These are phyloP conservation scores for Aphaenogaster ashmeadi DNA, from an alignment of 1,140 invertebrate species.

Conservation along the genomic window DNA sequence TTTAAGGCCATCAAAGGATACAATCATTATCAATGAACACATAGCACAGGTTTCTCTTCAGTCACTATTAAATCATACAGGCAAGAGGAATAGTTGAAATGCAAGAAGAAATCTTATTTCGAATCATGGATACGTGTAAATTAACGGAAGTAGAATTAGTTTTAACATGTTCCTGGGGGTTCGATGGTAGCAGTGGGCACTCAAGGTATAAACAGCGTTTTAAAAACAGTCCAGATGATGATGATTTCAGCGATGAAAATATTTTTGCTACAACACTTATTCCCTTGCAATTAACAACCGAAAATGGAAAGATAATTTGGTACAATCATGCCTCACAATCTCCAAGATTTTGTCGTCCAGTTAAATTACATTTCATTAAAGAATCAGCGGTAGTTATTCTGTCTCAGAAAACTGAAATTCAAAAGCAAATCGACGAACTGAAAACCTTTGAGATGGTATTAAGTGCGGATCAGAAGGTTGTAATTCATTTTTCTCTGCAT, in stretches of 20 bases:
- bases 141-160: background rate
- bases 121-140: too few species aligned
- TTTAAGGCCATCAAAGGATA: conserved; percentile 5
- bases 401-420: conserved; percentile 6
- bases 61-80: conserved; percentile 36
- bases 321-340: conserved; percentile 31
- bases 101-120: conserved; percentile 27
- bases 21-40: conserved; percentile 6
- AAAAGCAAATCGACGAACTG: background rate
- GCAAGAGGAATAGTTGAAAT: conserved; percentile 24
- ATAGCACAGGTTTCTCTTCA: conserved; percentile 25
- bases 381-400: conserved; percentile 30
- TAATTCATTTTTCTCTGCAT: too few species aligned
- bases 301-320: conserved; percentile 33
- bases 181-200: conserved; percentile 47
- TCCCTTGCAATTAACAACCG: background rate
- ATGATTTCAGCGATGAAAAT: background rate
- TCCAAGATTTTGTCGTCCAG: conserved; percentile 9
- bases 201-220: conserved; percentile 8
- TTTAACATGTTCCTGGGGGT: conserved; percentile 14
- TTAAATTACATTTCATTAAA: background rate
- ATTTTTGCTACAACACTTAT: conserved; percentile 5
- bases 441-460: too few species aligned
- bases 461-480: too few species aligned
- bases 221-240: too few species aligned